These are phyloP conservation scores for Hypsibius dujardini DNA, from an alignment of 1,140 invertebrate genomes.

Conservation along the genomic window DNA sequence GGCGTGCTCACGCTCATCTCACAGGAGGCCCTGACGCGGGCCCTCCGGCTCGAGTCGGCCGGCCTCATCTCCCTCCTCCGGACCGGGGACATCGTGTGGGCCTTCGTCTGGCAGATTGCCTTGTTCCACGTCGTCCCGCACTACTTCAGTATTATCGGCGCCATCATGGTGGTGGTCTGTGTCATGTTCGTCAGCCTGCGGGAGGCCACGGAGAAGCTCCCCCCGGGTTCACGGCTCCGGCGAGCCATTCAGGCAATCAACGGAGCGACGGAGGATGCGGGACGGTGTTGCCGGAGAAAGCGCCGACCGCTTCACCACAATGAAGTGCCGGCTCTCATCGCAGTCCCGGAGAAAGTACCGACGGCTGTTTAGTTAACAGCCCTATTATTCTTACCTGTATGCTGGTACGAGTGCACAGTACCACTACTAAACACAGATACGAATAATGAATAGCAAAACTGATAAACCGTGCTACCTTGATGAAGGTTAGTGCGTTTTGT, in stretches of 20 bases:
- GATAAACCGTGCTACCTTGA: no score
- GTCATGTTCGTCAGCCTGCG: conserved; percentile 62
- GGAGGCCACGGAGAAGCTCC: conserved; percentile 54
- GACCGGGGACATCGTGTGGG: conserved; percentile 72
- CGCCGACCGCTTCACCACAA: no score
- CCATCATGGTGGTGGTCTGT: conserved; percentile 61
- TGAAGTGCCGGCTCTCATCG: no score
- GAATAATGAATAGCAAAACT: no score
- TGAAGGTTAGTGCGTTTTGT: no score
- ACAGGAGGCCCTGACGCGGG: conserved; percentile 64
- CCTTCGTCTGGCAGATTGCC: conserved; percentile 61
- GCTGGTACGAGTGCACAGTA: no score
- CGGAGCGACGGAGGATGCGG: not conserved
- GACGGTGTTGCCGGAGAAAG: no score
- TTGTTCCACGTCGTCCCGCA: conserved; percentile 69
- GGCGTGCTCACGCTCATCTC: conserved; percentile 70
- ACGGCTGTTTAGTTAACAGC: no score
- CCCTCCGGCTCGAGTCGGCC: conserved; percentile 68
- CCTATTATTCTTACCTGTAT: no score
- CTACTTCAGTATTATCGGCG: conserved; percentile 56
- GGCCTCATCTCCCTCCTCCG: conserved; percentile 74
- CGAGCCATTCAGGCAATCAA: not conserved
- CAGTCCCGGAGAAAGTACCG: no score
- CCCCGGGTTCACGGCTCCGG: not conserved
- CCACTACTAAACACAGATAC: no score